Base-by-base conservation (phyloP, 1,140 invertebrate genomes). In the Thalassaphorura encarpata region DNA sequence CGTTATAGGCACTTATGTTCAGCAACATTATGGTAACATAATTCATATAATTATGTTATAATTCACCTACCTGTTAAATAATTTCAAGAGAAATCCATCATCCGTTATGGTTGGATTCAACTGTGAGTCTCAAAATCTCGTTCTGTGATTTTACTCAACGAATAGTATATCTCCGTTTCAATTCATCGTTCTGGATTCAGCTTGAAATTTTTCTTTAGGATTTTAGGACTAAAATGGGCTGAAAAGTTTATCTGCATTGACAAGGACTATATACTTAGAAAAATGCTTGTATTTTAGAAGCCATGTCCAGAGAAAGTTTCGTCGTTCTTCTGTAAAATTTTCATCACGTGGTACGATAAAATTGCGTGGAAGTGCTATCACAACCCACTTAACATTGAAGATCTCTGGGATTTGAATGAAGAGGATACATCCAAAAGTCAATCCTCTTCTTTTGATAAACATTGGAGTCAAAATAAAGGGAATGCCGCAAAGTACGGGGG, bases 311-410 rank as follows among this genome's bases (percentile, higher is more conserved):
- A 97, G 70, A 74, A 79, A 51, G 72, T 74, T 51, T 78, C 88
- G 33, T 91, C 92, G 23, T 97, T 94, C 71, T 77, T 91, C 19
- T 93, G 89, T 23, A 80, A 82, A 48, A 72, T 97, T 4, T 79
- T 86, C 0, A 98, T 93, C 70, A 79, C 82, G 48, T 99, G 95
- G 95, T 95, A 97, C 70, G 85, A 91, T 71, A 58, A 71, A 1
- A 72, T 95, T 62, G 83, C 87, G 1, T 82, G 72, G 51, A 64
- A 69, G 45, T 76, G 77, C 0, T 77, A 72, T 64, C 71, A 71
- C 51, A 67, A 66, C 18, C 68, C 75, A 6, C 60, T 81, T 28
- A 70, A 67, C 33, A 63, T 61, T 45, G 63, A 69, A 28, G 74
- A 80, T 66, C 65, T 81, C 1, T 81, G 77, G 77, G 67, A 73